These are phyloP conservation scores for Cricetomys ansorgei DNA, from an alignment of 2,113 vertebrate species.

Conservation along the genomic window DNA sequence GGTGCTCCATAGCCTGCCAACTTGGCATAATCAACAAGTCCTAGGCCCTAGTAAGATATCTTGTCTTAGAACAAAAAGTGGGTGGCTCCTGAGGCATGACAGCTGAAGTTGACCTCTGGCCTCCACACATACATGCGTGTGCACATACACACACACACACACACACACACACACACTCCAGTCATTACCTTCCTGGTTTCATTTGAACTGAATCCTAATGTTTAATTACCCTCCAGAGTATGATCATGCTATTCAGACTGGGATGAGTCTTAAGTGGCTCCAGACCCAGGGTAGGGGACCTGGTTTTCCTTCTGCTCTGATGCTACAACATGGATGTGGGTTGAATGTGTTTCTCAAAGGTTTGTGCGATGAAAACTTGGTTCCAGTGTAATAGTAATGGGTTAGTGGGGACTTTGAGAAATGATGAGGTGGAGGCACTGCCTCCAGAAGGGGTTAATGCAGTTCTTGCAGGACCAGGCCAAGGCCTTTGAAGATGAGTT, in stretches of 20 bases:
- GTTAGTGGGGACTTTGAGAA: background rate
- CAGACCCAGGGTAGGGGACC: background rate
- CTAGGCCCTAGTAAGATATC: background rate
- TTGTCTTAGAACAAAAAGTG: background rate
- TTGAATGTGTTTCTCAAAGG: background rate
- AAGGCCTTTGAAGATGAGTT: background rate
- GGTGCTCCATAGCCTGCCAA: background rate
- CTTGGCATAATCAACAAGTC: background rate
- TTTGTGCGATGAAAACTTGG: background rate
- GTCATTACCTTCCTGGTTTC: background rate
- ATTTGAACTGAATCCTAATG: background rate
- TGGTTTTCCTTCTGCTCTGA: background rate
- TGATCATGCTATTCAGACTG: background rate
- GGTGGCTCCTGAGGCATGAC: background rate
- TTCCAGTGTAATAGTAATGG: background rate
- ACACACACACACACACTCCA: background rate
- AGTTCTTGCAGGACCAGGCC: background rate
- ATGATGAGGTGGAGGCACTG: background rate
- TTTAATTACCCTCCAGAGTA: background rate
- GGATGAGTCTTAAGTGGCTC: background rate
- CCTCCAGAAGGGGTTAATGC: no score
- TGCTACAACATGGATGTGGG: background rate
- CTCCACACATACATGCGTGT: background rate
- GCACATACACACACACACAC: background rate
- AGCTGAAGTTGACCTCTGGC: background rate